Evolutionary conservation across 1,140 invertebrate species (phyloP).

Genomic region (Dendroctonus ponderosae): DNA sequence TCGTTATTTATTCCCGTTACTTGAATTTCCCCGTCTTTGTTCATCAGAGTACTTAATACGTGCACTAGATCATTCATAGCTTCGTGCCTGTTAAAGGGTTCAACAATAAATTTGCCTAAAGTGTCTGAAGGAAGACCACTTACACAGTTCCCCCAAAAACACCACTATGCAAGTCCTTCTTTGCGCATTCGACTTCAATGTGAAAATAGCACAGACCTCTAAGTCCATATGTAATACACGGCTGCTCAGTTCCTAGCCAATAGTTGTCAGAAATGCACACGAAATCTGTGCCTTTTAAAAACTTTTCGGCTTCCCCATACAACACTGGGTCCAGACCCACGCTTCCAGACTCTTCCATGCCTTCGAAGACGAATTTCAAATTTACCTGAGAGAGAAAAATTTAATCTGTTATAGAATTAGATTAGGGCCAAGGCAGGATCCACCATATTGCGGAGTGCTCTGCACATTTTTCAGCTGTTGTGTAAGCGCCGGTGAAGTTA

Average conservation of each 20-base stretch:
- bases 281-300: constrained; percentile 85
- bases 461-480: too few species aligned
- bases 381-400: constrained; percentile 66
- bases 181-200: constrained; percentile 84
- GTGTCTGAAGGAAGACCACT: constrained; percentile 41
- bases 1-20: constrained; percentile 78
- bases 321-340: constrained; percentile 90
- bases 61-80: constrained; percentile 87
- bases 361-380: constrained; percentile 96
- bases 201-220: constrained; percentile 94
- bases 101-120: not conserved
- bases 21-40: constrained; percentile 80
- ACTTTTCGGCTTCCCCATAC: constrained; percentile 69
- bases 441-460: too few species aligned
- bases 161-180: constrained; percentile 94
- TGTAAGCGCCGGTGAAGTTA: too few species aligned
- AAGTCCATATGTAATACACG: constrained; percentile 96
- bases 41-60: constrained; percentile 77
- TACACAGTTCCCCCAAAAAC: constrained; percentile 88
- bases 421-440: not conserved
- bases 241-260: constrained; percentile 94
- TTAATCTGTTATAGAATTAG: not conserved
- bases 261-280: constrained; percentile 99
- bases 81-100: constrained; percentile 60
- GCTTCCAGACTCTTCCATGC: constrained; percentile 98